Evolutionary conservation across 2,113 vertebrate genomes (phyloP).

Genomic region (Phylloscopus trochiloides): DNA sequence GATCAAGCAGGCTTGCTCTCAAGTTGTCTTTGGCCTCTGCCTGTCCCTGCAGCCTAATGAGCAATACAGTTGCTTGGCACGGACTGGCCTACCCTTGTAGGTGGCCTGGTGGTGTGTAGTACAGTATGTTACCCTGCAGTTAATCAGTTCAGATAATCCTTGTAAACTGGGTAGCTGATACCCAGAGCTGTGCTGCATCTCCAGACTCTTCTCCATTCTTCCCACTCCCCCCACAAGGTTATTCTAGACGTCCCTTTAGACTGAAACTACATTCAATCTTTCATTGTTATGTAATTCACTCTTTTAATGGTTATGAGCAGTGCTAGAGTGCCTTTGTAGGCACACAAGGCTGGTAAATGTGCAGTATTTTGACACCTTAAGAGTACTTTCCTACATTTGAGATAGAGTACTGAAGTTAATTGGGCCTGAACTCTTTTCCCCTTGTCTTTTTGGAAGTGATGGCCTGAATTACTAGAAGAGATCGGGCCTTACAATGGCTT

Average conservation of each 20-base stretch:
- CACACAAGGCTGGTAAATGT: not conserved
- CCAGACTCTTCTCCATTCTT: not conserved
- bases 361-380: not conserved
- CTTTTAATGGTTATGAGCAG: not conserved
- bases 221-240: not conserved
- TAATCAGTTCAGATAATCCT: conserved; percentile 65
- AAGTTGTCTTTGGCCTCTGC: not conserved
- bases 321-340: not conserved
- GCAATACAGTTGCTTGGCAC: not conserved
- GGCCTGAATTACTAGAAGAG: not conserved
- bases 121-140: conserved; percentile 66
- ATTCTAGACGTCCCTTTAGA: not conserved
- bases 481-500: not conserved
- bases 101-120: conserved; percentile 18
- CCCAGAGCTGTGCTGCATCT: not conserved
- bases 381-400: not conserved
- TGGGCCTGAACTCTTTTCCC: accelerated
- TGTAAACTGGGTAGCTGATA: conserved; percentile 66
- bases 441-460: not conserved
- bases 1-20: not conserved
- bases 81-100: not conserved
- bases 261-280: not conserved
- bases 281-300: not conserved
- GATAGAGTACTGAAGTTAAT: not conserved
- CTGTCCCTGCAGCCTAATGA: not conserved